Percentiles rank a stretch among this genome's conserved stretches.
phyloP scores from a whole-genome alignment of 2,797 vertebrate species.

The Sebastes vulpes region DNA sequence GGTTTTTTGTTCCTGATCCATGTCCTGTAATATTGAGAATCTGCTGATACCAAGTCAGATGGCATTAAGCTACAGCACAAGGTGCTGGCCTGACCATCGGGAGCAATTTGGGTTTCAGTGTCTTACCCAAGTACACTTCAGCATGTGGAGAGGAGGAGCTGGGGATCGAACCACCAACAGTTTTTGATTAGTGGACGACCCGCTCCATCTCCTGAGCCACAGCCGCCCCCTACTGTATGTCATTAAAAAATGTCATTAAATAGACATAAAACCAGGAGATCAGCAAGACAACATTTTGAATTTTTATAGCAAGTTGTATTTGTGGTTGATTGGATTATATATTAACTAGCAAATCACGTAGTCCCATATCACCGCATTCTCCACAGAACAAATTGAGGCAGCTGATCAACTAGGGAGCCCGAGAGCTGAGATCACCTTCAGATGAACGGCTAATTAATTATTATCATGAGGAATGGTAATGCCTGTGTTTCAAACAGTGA shows the following conservation, averaged over 20 bases:
- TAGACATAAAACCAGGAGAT: neutral
- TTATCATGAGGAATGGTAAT: constrained; percentile 15
- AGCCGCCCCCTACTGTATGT: neutral
- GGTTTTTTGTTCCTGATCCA: neutral
- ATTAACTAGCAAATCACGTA: constrained; percentile 29
- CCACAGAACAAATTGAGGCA: constrained; percentile 44
- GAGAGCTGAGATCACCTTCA: constrained; percentile 51
- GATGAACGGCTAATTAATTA: constrained; percentile 58
- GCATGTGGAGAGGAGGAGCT: neutral
- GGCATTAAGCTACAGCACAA: neutral
- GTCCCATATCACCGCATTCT: constrained; percentile 1
- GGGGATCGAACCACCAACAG: neutral
- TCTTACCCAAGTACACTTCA: neutral
- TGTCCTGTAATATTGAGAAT: neutral
- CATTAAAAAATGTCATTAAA: neutral
- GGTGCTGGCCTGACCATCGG: neutral
- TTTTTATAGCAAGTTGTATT: neutral
- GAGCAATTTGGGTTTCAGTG: neutral
- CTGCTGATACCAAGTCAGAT: neutral
- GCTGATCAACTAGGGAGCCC: constrained; percentile 34
- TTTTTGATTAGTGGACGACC: neutral
- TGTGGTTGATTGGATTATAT: constrained; percentile 4
- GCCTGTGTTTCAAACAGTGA: constrained; percentile 4
- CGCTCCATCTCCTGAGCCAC: no score
- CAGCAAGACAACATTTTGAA: neutral